Conservation (phyloP, 2,888 invertebrate species). For the Metopia argyrocephala region DNA sequence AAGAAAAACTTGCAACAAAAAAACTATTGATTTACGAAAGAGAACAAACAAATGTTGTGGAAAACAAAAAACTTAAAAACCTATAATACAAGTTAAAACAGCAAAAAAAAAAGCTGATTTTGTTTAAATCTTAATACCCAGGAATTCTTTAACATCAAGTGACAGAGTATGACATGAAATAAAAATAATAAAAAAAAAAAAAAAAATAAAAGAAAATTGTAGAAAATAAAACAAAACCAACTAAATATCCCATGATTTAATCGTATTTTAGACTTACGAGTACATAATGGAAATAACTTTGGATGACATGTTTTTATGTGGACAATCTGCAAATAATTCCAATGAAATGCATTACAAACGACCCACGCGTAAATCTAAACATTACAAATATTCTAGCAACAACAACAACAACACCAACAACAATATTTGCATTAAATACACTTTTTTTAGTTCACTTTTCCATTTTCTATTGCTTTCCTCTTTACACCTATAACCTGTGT, state of each 20-base stretch:
- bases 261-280: conserved; percentile 4
- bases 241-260: conserved; percentile 45
- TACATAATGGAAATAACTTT: conserved; percentile 52
- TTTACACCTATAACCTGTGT: conserved; percentile 30
- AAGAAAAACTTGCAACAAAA: conserved; percentile 16
- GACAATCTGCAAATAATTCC: conserved; percentile 58
- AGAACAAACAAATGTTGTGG: background rate
- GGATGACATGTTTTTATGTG: conserved; percentile 55
- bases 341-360: conserved; percentile 56
- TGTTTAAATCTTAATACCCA: conserved; percentile 45
- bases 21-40: conserved; percentile 2
- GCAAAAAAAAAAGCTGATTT: background rate
- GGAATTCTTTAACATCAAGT: conserved; percentile 53
- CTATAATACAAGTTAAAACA: background rate
- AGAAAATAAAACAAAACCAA: no score
- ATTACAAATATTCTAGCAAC: conserved; percentile 14
- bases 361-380: conserved; percentile 51
- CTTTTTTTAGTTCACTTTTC: background rate
- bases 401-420: background rate
- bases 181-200: conserved; percentile 3
- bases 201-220: background rate
- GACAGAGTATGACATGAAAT: conserved; percentile 1
- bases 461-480: background rate
- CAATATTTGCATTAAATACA: background rate
- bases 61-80: background rate